Base-by-base conservation (phyloP, 2,888 invertebrate species). In the Aphrophora alni region DNA sequence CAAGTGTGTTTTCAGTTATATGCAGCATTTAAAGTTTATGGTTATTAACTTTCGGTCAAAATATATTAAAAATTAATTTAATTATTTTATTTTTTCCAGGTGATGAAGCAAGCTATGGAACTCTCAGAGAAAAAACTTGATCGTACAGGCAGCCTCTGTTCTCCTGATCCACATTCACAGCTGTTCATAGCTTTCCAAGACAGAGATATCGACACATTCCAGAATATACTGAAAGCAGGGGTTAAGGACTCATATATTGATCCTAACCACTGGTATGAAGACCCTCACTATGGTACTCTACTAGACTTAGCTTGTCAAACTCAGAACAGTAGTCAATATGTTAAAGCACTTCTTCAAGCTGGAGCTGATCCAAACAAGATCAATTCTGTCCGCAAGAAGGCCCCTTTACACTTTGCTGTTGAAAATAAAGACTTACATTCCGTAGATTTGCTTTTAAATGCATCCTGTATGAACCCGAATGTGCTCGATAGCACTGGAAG, bases 351-450 rank as follows among this genome's bases (percentile, higher is more conserved):
- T 51, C 86, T 94, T 14, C 89, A 91, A 80, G 87, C 91, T 77
- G 92, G 92, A 81, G 93, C 92, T 0, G 89, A 93, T 86, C 90
- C 92, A 0, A 92, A 92, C 84, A 89, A 88, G 84, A 85, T 91
- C 0, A 92, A 92, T 86, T 89, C 89, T 82, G 89, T 89, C 1
- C 90, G 91, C 77, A 89, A 90, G 21, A 91, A 90, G 82, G 91
- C 92, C n/a, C 92, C 93, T 0, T 89, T 94, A 82, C 93, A 94
- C 87, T 92, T 92, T 82, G 93, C 93, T 2, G 90, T 91, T 0
- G 91, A 91, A 86, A 89, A 88, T 74, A 91, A 91, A 25, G 90
- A 90, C 82, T 86, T 88, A 4, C 89, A 89, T 69, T 90, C 90
- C 10, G 85, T 93, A 70, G 87, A 88, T 82, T 86, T 87, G 0